phyloP scores from a whole-genome alignment of 2,113 vertebrate genomes.

The Machaerirhynchus nigripectus region DNA sequence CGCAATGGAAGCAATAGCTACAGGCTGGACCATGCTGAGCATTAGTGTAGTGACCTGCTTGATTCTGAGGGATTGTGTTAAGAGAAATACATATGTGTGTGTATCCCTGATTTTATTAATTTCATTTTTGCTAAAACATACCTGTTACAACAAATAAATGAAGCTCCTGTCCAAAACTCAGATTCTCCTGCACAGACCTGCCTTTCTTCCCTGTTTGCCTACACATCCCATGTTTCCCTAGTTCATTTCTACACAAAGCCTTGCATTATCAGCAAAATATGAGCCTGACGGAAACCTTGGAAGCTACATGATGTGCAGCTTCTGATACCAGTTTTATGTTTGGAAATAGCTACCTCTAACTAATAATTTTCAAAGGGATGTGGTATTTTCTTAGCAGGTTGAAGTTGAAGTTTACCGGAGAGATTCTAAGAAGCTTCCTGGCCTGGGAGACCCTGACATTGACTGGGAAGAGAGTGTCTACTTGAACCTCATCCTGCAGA shows the following conservation, averaged over 20 bases:
- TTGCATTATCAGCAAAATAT: neutral
- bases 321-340: neutral
- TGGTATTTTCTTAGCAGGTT: conserved; percentile 74
- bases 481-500: conserved; percentile 95
- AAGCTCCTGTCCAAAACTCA: neutral
- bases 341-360: neutral
- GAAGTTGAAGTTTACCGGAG: conserved; percentile 96
- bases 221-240: neutral
- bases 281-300: neutral
- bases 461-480: conserved; percentile 99
- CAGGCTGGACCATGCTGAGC: neutral
- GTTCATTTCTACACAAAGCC: neutral
- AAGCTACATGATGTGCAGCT: neutral
- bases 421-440: conserved; percentile 97
- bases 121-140: neutral
- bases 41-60: neutral
- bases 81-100: rapidly evolving
- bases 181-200: neutral
- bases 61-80: neutral
- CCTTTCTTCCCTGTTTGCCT: neutral
- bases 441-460: conserved; percentile 94
- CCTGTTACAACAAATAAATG: neutral
- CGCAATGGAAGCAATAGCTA: neutral
- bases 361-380: neutral
- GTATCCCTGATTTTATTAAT: neutral